phyloP scores from a whole-genome alignment of 53 echinoderm and acorn worm genomes.

The Holothuria scabra region DNA sequence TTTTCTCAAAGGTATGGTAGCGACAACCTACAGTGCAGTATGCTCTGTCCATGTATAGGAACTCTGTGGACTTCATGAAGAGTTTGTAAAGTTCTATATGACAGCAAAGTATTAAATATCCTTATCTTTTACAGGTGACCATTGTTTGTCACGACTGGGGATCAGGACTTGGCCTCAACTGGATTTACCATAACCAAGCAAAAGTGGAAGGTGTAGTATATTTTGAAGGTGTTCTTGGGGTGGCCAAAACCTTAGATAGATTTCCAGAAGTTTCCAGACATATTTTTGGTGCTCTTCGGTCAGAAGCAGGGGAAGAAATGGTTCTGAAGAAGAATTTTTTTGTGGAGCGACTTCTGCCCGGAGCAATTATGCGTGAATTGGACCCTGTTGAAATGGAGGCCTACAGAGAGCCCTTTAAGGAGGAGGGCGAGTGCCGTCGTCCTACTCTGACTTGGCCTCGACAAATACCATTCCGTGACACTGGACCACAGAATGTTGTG shows the following conservation, averaged over 20 bases:
- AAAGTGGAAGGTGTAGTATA: slow-evolving; percentile 72
- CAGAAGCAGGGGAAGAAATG: slow-evolving; percentile 82
- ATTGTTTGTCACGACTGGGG: slow-evolving; percentile 90
- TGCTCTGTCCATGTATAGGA: no score
- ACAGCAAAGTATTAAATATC: background rate
- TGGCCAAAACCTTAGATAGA: slow-evolving; percentile 68
- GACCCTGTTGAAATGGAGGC: slow-evolving; percentile 84
- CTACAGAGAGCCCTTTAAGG: slow-evolving; percentile 76
- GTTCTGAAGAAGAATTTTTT: slow-evolving; percentile 88
- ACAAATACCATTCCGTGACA: slow-evolving; percentile 79
- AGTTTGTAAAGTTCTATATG: no score
- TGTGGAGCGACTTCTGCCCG: slow-evolving; percentile 78
- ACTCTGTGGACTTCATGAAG: no score
- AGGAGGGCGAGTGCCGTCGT: slow-evolving; percentile 79
- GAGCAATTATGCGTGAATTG: slow-evolving; percentile 73
- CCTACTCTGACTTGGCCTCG: slow-evolving; percentile 96
- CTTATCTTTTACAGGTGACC: slow-evolving; percentile 25
- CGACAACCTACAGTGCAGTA: no score
- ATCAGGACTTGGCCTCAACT: slow-evolving; percentile 81
- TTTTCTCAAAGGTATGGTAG: no score
- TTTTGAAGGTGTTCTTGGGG: slow-evolving; percentile 64
- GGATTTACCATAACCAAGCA: slow-evolving; percentile 75
- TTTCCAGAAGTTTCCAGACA: slow-evolving; percentile 75
- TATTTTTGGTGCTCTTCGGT: slow-evolving; percentile 76
- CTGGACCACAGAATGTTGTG: slow-evolving; percentile 88